These are phyloP conservation scores for Phenganax subtilis DNA, from an alignment of 92 coral and sea anemone genomes.

Conservation along the genomic window DNA sequence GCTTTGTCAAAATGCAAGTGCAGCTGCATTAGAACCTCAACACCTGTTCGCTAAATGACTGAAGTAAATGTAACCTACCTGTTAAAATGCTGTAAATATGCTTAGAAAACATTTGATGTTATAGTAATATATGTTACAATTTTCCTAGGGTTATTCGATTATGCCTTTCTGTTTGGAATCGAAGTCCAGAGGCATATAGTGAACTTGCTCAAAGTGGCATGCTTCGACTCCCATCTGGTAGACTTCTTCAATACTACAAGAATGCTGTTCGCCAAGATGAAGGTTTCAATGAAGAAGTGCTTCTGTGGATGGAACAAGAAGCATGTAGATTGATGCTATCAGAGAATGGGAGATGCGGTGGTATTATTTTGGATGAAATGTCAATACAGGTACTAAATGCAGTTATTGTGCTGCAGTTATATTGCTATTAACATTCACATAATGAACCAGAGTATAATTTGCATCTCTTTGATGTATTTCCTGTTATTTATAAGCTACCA, in stretches of 20 bases:
- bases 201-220: slow-evolving; percentile 21
- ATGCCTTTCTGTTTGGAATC: slow-evolving; percentile 16
- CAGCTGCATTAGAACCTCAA: no score
- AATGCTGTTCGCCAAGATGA: slow-evolving; percentile 14
- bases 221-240: slow-evolving; percentile 33
- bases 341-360: not conserved
- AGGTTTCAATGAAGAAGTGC: slow-evolving; percentile 12
- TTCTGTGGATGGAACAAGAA: slow-evolving; percentile 20
- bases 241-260: slow-evolving; percentile 24
- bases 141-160: slow-evolving; percentile 11
- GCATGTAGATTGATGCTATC: not conserved
- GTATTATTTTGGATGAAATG: slow-evolving; percentile 26
- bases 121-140: not conserved
- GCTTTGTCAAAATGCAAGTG: no score
- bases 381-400: slow-evolving; percentile 17
- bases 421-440: not conserved
- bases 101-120: not conserved
- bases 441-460: not conserved
- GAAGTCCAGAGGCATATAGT: slow-evolving; percentile 9
- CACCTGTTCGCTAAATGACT: no score
- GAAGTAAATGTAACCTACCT: no score
- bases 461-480: not conserved
- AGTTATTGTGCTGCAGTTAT: not conserved
- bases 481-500: not conserved
- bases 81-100: not conserved